A percentile compares a stretch with the other conserved stretches of the same genome.
Conservation (phyloP, 2,113 vertebrate species). For the Emydura subglobosa region DNA sequence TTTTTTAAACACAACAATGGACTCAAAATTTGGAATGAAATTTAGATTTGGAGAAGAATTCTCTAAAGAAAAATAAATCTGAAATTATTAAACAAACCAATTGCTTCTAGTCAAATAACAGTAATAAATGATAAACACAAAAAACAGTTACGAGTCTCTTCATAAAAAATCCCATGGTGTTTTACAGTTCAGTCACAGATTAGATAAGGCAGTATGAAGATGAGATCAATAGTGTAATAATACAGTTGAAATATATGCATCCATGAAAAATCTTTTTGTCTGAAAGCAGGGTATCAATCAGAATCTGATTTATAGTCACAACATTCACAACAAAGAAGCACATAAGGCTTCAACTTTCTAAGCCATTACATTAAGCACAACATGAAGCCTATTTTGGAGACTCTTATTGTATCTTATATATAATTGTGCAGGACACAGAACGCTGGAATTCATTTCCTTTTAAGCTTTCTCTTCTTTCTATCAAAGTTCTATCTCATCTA, state of each 20-base stretch:
- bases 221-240: constrained; percentile 36
- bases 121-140: background rate
- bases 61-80: background rate
- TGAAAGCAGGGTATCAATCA: background rate
- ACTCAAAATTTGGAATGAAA: background rate
- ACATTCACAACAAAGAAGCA: background rate
- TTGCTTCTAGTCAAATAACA: background rate
- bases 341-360: background rate
- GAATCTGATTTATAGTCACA: background rate
- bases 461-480: background rate
- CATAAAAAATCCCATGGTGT: background rate
- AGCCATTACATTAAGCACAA: background rate
- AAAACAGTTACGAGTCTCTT: background rate
- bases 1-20: background rate
- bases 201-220: background rate
- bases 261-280: background rate
- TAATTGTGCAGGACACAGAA: background rate
- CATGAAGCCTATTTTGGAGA: background rate
- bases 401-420: background rate
- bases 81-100: background rate
- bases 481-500: background rate
- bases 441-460: background rate
- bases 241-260: background rate
- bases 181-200: constrained; percentile 4
- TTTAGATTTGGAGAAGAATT: background rate